Conservation (phyloP, 2,888 invertebrate species). For the Scaptomyza flava region DNA sequence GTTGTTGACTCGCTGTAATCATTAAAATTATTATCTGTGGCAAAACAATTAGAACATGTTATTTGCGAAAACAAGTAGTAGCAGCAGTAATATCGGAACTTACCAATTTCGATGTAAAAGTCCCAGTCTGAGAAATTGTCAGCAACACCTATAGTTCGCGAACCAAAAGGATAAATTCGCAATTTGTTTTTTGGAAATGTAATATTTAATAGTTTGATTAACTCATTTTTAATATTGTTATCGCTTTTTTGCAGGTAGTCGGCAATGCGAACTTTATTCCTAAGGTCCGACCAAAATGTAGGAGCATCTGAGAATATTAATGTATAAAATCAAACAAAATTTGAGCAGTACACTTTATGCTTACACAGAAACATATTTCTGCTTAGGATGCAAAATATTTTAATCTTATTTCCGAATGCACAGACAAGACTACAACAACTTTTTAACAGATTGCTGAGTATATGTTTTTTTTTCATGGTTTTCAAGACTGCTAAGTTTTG, state of each 20-base stretch:
- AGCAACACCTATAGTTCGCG: constrained; percentile 28
- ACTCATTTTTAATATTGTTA: not conserved
- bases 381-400: not conserved
- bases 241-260: not conserved
- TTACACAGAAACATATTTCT: constrained; percentile 19
- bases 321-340: not conserved
- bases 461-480: not conserved
- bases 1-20: not conserved
- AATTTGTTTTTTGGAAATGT: not conserved
- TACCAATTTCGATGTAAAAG: constrained; percentile 13
- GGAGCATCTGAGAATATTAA: not conserved
- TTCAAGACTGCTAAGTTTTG: not conserved
- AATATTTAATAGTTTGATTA: not conserved
- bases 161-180: constrained; percentile 10
- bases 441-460: not conserved
- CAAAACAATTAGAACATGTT: not conserved
- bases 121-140: constrained; percentile 5
- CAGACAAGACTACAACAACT: not conserved
- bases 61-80: not conserved
- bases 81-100: not conserved
- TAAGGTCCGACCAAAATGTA: constrained; percentile 14
- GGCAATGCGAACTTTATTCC: constrained; percentile 7
- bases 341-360: not conserved
- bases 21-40: constrained; percentile 9
- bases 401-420: not conserved